These are phyloP conservation scores for Chelmon rostratus DNA, from an alignment of 2,797 vertebrate genomes.

Conservation along the genomic window DNA sequence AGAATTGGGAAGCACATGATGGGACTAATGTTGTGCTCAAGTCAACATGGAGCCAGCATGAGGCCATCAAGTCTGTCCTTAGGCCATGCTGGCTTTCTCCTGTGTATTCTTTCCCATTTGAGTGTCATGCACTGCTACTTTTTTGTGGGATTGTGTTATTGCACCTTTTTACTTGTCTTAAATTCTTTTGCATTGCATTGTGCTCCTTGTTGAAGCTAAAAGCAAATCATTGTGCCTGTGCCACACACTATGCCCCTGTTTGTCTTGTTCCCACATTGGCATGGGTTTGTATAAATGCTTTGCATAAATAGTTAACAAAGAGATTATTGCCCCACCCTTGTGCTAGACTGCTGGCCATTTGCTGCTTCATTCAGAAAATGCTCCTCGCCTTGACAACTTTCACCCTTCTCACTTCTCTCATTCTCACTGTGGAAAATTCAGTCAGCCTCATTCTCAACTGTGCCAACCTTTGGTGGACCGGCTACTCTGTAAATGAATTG, in stretches of 20 bases:
- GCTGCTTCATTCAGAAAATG: slow-evolving; percentile 5
- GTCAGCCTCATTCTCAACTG: slow-evolving; percentile 1
- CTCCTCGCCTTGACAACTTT: background rate
- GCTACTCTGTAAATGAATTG: slow-evolving; percentile 23
- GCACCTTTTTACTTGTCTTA: slow-evolving; percentile 22
- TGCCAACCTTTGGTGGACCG: slow-evolving; percentile 5
- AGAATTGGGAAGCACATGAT: slow-evolving; percentile 29
- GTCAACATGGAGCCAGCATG: slow-evolving; percentile 27
- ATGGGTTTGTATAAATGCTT: background rate
- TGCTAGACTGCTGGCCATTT: background rate
- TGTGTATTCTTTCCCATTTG: background rate
- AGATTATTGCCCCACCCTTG: background rate
- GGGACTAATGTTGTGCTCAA: slow-evolving; percentile 43
- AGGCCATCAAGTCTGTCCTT: slow-evolving; percentile 31
- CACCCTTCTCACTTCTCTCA: background rate
- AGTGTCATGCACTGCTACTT: slow-evolving; percentile 1
- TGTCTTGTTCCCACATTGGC: background rate
- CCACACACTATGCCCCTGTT: background rate
- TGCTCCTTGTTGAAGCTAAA: slow-evolving; percentile 9
- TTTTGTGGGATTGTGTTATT: slow-evolving; percentile 22
- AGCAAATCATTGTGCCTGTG: background rate
- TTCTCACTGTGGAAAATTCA: slow-evolving; percentile 16
- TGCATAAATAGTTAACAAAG: slow-evolving; percentile 10
- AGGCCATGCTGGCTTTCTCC: slow-evolving; percentile 12
- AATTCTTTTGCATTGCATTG: background rate